Conservation (phyloP, 1,140 invertebrate species). For the Platyscapa corneri region DNA sequence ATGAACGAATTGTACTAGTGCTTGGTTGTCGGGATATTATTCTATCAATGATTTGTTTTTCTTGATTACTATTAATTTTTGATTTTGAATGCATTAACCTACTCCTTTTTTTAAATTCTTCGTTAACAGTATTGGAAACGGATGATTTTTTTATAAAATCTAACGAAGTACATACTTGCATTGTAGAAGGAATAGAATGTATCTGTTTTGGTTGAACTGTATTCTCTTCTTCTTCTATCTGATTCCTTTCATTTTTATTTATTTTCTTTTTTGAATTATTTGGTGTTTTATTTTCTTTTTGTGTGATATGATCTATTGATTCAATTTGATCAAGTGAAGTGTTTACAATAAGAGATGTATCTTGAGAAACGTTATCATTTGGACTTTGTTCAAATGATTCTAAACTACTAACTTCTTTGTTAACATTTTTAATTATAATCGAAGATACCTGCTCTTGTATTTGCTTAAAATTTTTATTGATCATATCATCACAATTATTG, state of each 20-base stretch:
- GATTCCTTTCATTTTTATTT: not conserved
- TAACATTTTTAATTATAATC: constrained; percentile 37
- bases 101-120: not conserved
- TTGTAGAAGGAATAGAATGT: constrained; percentile 22
- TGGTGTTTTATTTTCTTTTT: constrained; percentile 44
- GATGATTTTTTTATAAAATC: constrained; percentile 6
- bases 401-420: constrained; percentile 56
- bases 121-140: not conserved
- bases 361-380: constrained; percentile 25
- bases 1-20: constrained; percentile 53
- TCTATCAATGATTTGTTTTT: not conserved
- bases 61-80: constrained; percentile 32
- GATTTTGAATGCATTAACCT: not conserved
- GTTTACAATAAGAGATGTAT: constrained; percentile 63
- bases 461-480: not conserved
- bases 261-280: constrained; percentile 1
- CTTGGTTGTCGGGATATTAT: constrained; percentile 40
- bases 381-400: constrained; percentile 8
- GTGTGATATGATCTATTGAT: not conserved
- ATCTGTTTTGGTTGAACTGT: not conserved
- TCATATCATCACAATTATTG: not conserved
- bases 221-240: not conserved
- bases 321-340: constrained; percentile 58
- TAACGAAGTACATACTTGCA: constrained; percentile 24
- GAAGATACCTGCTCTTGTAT: not conserved